A percentile compares a stretch with the other conserved stretches of the same genome.
Evolutionary conservation across 2,888 invertebrate species (phyloP).

Genomic region (Tridacna crocea): DNA sequence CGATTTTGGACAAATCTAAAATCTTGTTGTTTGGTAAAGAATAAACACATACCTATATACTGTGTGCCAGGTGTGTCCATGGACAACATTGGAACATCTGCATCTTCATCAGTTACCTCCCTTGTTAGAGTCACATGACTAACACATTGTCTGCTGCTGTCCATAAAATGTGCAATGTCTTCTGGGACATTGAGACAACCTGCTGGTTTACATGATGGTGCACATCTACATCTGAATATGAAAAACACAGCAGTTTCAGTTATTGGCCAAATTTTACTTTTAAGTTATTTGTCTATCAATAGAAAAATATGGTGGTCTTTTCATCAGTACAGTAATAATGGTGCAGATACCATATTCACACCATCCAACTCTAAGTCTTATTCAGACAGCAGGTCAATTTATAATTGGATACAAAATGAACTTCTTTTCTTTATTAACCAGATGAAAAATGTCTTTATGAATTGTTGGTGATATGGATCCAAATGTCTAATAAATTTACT

Average conservation of each 20-base stretch:
- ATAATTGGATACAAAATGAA: too few relatives aligned
- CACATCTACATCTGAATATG: conserved; percentile 37
- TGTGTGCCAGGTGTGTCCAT: conserved; percentile 64
- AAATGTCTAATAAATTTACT: too few relatives aligned
- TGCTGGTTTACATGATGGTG: conserved; percentile 31
- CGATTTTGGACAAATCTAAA: neutral
- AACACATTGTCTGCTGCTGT: conserved; percentile 39
- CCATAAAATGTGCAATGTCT: conserved; percentile 59
- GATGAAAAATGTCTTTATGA: too few relatives aligned
- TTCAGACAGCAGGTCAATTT: too few relatives aligned
- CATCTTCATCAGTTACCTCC: conserved; percentile 64
- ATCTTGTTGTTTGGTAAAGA: neutral
- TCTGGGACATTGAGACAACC: conserved; percentile 45
- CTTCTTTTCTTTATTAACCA: too few relatives aligned
- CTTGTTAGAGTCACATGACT: conserved; percentile 44
- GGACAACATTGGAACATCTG: conserved; percentile 74
- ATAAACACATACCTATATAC: conserved; percentile 54
- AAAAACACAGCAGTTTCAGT: neutral
- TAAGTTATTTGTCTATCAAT: too few relatives aligned
- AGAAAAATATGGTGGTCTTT: too few relatives aligned
- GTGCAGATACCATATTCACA: too few relatives aligned
- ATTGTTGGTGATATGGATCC: too few relatives aligned
- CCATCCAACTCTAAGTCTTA: too few relatives aligned
- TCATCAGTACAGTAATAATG: too few relatives aligned
- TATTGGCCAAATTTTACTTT: neutral